A percentile compares a stretch with the other conserved stretches of the same genome.
Conservation (phyloP, 1,140 invertebrate species). For the Drosophila punjabiensis region DNA sequence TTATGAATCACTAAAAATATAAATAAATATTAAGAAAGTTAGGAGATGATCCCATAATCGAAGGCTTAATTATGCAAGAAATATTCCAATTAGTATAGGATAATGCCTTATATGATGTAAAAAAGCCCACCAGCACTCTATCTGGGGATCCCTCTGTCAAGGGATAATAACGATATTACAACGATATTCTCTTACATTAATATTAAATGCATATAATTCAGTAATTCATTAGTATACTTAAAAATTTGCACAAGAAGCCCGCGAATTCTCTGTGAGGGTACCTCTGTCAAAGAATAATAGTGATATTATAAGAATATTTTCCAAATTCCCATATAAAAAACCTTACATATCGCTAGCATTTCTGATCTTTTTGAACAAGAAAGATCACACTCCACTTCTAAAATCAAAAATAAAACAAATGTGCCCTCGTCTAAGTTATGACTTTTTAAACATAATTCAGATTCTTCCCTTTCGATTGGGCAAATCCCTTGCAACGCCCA, state of each 20-base stretch:
- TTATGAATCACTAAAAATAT: neutral
- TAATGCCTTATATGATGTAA: neutral
- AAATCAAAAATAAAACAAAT: neutral
- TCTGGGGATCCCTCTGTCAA: neutral
- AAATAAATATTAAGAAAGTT: neutral
- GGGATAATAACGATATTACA: neutral
- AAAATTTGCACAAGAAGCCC: no score
- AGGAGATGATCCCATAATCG: neutral
- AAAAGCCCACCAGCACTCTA: neutral
- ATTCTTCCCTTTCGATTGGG: constrained; percentile 18
- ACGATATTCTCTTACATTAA: neutral
- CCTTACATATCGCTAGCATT: no score
- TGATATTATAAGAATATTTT: neutral
- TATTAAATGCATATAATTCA: no score
- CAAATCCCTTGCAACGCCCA: constrained; percentile 53
- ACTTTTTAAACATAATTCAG: constrained; percentile 46
- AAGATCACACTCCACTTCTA: neutral
- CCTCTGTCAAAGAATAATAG: neutral
- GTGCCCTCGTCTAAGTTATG: constrained; percentile 25
- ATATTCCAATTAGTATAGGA: neutral
- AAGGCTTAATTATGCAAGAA: neutral
- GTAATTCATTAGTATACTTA: no score
- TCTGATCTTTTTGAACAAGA: neutral
- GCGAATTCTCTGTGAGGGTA: no score
- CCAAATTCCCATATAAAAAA: neutral